Evolutionary conservation across 2,113 vertebrate species (phyloP), one percentile per base, ranked within the genome.

Genomic region (Camelus dromedarius): DNA sequence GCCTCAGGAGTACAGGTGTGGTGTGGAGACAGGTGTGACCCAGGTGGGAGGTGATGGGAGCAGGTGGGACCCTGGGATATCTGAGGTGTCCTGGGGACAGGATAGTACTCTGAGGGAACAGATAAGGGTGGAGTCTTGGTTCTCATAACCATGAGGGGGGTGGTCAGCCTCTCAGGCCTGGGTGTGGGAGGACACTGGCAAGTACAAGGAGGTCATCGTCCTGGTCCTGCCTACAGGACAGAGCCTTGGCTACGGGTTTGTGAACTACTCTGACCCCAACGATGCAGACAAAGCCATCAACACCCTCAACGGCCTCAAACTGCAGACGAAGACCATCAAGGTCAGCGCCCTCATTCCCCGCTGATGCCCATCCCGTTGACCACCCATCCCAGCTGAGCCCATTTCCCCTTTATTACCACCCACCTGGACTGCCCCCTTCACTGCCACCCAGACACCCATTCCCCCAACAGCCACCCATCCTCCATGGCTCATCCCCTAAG

Each of bases 271-370:
- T 69, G 99, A 99, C 97, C 99, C 99, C 84, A 99, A 99, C 10
- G 99, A 99, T 16, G 99, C 99, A 0, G 99, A 99, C 98, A 99
- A 99, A 98, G 99, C 99, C 98, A 99, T 99, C 98, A 99, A 99
- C 98, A 99, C 99, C 87, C 99, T 99, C 96, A 99, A 99, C 42
- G 99, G 99, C 95, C 99, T 99, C 96, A 99, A 99, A 97, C 98
- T 99, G 97, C 99, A 99, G 98, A 99, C 99, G 86, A 99, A 99
- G 99, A 99, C 99, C 98, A 99, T 99, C 99, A 99, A 99, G 99
- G 99, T 99, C 97, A 98, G 98, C 58, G 75, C 54, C 48, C 9
- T 60, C 8, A 0, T 11, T 28, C 77, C 30, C n/a, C 8, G 0
- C 0, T 38, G 62, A 67, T 4, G 8, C 69, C 67, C 12, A 2